Conservation (phyloP, 2,797 vertebrate genomes). For the Onychomys leucogaster region DNA sequence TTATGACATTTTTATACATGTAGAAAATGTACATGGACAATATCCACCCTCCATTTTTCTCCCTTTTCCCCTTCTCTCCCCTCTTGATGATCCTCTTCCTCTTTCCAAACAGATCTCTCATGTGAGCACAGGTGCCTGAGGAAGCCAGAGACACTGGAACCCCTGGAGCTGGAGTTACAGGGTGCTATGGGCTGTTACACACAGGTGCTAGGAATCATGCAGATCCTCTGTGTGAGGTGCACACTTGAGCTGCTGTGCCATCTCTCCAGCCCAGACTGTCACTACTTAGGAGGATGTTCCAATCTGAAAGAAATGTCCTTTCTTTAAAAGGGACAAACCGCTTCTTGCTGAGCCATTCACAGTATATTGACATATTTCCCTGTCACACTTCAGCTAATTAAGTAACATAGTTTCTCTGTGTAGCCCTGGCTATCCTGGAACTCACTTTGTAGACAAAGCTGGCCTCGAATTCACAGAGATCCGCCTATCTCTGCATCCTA, state of each 20-base stretch:
- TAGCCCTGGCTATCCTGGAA: neutral
- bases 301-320: neutral
- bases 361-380: neutral
- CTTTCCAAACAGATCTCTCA: neutral
- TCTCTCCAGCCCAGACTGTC: neutral
- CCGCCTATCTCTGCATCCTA: neutral
- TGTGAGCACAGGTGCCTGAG: neutral
- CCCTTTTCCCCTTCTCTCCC: neutral
- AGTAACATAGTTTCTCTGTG: neutral
- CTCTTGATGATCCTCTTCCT: neutral
- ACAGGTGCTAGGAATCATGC: neutral
- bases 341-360: too few relatives aligned
- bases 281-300: neutral
- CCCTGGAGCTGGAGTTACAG: neutral
- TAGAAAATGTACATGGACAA: too few relatives aligned
- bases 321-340: neutral
- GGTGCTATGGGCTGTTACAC: neutral
- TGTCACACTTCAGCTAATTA: neutral
- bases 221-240: neutral
- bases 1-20: neutral
- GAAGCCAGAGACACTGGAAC: neutral
- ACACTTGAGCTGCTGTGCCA: neutral
- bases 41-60: neutral
- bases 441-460: neutral
- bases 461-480: neutral